Base-by-base conservation (phyloP, 1,140 invertebrate species). In the Radopholus similis region DNA sequence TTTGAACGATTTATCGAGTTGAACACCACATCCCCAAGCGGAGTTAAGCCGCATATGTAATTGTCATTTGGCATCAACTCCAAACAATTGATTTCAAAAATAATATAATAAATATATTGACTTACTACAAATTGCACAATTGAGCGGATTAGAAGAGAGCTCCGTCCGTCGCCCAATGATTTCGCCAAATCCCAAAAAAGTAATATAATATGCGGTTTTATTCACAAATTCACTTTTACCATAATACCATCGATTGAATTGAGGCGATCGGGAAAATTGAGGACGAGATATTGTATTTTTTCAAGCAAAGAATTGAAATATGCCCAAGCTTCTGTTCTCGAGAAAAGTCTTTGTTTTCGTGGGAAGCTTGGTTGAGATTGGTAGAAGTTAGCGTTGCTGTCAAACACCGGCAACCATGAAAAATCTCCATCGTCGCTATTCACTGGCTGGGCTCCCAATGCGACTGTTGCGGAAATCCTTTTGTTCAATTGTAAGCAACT, bases 291-390 rank as follows among this genome's bases (percentile, higher is more conserved):
- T 30, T 26, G 40, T 32, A 77, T 60, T 23, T 30, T 59, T 23
- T 88, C 86, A 6, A 95, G 85, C 72, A 93, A 86, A 75, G 90
- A 88, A 73, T 90, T 88, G 75, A 95, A 88, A 84, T 95, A 95
- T 74, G 88, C 86, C 67, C 93, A 83, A 32, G 92, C 90, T 76
- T 93, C 91, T 35, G 86, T 83, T 40, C 91, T 86, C 53, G 89
- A 89, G 72, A 91, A 91, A 73, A 97, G 94, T 84, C 91, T 90
- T 1, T 93, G 93, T 83, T 95, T 96, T 1, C 94, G 87, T 9
- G 95, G 95, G 86, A 97, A 97, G n/a, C 94, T 95, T 1, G 94
- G 93, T 40, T 94, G 94, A 32, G 96, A 85, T 34, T 95, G 86
- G 70, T 93, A 88, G 84, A 95, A 93, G 85, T 96, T 96, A 37